phyloP scores from a whole-genome alignment of 2,888 invertebrate genomes.

The Hirtodrosophila duncani region DNA sequence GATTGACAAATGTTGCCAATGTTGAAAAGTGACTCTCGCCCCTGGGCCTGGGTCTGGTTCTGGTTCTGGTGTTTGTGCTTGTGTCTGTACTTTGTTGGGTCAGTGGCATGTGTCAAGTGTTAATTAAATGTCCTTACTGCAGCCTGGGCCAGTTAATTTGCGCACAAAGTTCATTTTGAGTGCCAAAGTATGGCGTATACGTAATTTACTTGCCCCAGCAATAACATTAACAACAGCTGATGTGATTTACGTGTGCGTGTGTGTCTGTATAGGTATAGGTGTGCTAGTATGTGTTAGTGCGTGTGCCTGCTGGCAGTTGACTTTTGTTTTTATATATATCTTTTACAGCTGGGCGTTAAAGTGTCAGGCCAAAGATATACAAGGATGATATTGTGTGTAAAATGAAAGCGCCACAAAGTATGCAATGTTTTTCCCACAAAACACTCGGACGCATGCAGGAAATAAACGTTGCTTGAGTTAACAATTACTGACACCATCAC shows the following conservation, averaged over 20 bases:
- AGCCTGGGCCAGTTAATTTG: constrained; percentile 46
- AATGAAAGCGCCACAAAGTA: constrained; percentile 64
- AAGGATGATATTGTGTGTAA: too few species aligned
- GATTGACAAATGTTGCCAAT: constrained; percentile 58
- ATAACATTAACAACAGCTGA: constrained; percentile 18
- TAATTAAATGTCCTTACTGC: constrained; percentile 53
- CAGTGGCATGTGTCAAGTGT: constrained; percentile 47
- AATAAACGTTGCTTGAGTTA: constrained; percentile 71
- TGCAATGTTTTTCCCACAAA: constrained; percentile 44
- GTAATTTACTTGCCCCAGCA: constrained; percentile 53
- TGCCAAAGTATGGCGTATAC: constrained; percentile 47
- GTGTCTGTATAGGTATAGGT: neutral
- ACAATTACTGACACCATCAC: constrained; percentile 75
- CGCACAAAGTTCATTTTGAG: constrained; percentile 35
- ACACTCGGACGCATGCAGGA: constrained; percentile 41
- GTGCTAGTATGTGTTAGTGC: neutral
- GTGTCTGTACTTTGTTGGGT: constrained; percentile 10
- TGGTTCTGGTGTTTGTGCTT: constrained; percentile 5
- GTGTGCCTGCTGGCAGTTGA: constrained; percentile 55
- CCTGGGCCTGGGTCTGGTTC: constrained; percentile 13
- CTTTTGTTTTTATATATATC: constrained; percentile 57
- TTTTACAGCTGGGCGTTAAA: constrained; percentile 59
- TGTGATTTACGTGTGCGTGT: constrained; percentile 9
- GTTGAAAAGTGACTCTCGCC: constrained; percentile 4
- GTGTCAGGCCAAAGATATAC: constrained; percentile 58